Evolutionary conservation across 2,888 invertebrate genomes (phyloP), one percentile per base, ranked within the genome.

Genomic region (Nomada ruficornis): DNA sequence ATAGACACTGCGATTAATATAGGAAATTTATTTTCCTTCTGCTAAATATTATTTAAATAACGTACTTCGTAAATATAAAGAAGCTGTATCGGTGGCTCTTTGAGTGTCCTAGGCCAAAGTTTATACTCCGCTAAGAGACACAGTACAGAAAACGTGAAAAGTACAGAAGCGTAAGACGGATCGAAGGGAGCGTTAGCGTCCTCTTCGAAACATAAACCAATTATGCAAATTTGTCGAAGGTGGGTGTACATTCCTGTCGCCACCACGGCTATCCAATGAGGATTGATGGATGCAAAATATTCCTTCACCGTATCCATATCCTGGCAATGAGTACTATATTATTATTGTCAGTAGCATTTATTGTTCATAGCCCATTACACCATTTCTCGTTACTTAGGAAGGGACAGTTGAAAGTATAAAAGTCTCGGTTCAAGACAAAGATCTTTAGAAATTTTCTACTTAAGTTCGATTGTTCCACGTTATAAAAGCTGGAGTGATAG

Each of bases 121-220:
- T 87, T 92, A 75, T 93, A 93, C 63, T 94, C 94, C 3, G 94
- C 94, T 29, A 94, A 77, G 1, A 94, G 85, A 47, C 93, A 93
- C 10, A 94, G 83, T 36, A 91, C 90, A 5, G 94, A 93, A 68
- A 93, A 91, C 2, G 91, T 86, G 78, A 94, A 94, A 52, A 94
- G 86, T 5, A 90, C 82, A 1, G 94, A 93, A 0, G 93, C 91
- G 50, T 91, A 93, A 2, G 93, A 91, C 0, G 92, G 90, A 86
- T 93, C 91, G 59, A 93, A 93, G 0, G 91, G 86, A 44, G 88
- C 78, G 23, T 52, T 80, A 2, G 85, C 88, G 0, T 91, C 91
- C 9, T 86, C 70, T 23, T 91, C 91, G 72, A 92, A 90, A 69
- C 93, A 93, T 20, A 93, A 78, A 9, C 94, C 94, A 73, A 94